phyloP scores from a whole-genome alignment of 2,888 invertebrate genomes.

The Microctonus hyperodae region DNA sequence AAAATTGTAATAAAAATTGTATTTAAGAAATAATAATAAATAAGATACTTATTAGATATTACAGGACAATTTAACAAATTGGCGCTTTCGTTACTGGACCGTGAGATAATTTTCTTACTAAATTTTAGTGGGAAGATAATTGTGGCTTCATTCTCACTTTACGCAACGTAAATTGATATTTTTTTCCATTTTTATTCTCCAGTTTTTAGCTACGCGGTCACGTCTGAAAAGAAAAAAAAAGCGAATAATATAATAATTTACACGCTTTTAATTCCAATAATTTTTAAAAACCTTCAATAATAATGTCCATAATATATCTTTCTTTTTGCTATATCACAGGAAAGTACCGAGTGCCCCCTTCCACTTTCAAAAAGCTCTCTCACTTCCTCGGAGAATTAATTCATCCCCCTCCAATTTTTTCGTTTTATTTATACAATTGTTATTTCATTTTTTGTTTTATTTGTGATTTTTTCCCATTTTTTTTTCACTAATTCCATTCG shows the following conservation, averaged over 20 bases:
- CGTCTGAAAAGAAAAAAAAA: conserved; percentile 27
- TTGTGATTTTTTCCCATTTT: no score
- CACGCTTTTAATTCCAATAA: conserved; percentile 23
- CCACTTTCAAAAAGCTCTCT: conserved; percentile 23
- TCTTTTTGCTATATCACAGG: conserved; percentile 49
- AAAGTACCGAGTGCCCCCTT: conserved; percentile 41
- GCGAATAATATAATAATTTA: conserved; percentile 28
- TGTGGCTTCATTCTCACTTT: not conserved
- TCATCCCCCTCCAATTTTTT: conserved; percentile 30
- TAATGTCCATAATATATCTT: conserved; percentile 40
- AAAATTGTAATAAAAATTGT: not conserved
- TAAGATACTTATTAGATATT: not conserved
- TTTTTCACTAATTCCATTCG: conserved; percentile 24
- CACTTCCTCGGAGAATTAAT: conserved; percentile 21
- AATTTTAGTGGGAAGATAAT: conserved; percentile 1
- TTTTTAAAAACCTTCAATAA: conserved; percentile 34
- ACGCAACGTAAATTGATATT: conserved; percentile 20
- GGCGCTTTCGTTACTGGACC: not conserved
- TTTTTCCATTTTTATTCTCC: conserved; percentile 10
- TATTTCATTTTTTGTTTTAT: not conserved
- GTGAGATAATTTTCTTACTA: not conserved
- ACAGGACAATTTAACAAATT: not conserved
- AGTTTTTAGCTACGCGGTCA: conserved; percentile 24
- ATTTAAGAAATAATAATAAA: not conserved
- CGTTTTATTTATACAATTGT: conserved; percentile 22